phyloP scores from a whole-genome alignment of 1,140 invertebrate species.

The Zaprionus camerounensis region DNA sequence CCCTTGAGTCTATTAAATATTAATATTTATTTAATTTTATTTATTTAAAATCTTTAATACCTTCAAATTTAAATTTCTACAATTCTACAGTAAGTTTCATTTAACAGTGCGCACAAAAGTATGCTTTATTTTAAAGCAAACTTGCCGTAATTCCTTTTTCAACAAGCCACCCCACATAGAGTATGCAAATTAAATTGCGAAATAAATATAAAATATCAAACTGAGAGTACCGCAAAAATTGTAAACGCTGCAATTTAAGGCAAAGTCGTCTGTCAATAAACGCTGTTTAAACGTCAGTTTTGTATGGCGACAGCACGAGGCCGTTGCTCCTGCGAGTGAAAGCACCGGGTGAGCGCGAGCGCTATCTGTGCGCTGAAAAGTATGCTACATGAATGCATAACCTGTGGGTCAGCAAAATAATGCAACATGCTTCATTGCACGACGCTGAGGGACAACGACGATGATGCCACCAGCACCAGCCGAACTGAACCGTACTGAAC shows the following conservation, averaged over 20 bases:
- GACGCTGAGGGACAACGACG: conserved; percentile 10
- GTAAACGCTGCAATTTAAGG: conserved; percentile 53
- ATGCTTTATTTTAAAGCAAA: background rate
- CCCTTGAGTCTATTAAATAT: too few relatives aligned
- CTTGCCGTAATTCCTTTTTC: background rate
- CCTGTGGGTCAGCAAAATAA: conserved; percentile 52
- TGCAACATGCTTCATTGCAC: conserved; percentile 54
- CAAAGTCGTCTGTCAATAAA: conserved; percentile 60
- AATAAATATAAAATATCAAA: conserved; percentile 62
- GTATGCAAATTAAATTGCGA: conserved; percentile 52
- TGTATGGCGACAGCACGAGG: conserved; percentile 16
- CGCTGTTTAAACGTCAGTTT: conserved; percentile 50
- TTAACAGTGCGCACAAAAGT: background rate
- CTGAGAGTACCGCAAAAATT: conserved; percentile 26
- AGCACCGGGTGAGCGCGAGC: background rate
- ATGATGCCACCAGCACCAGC: background rate
- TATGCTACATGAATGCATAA: conserved; percentile 66
- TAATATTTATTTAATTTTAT: too few relatives aligned
- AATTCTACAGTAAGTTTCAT: too few relatives aligned
- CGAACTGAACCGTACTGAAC: conserved; percentile 8
- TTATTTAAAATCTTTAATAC: too few relatives aligned
- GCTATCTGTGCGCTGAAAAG: conserved; percentile 31
- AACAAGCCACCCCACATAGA: background rate
- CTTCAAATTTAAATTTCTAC: too few relatives aligned
- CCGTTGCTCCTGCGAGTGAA: conserved; percentile 29